Percentiles rank a stretch among this genome's conserved stretches.
phyloP scores from a whole-genome alignment of 2,797 vertebrate genomes.

The Manis pentadactyla region DNA sequence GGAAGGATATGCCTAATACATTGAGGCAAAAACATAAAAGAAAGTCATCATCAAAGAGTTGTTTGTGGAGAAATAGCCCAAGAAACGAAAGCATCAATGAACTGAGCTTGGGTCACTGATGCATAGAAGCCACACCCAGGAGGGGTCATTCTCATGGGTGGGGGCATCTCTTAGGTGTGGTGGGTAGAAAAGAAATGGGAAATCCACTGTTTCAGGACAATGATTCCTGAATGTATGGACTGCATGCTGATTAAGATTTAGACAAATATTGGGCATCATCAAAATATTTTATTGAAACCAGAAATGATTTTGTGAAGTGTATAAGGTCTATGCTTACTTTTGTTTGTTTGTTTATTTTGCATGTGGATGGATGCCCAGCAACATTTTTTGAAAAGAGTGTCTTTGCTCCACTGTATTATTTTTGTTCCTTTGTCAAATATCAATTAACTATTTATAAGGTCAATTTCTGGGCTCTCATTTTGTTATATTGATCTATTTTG shows the following conservation, averaged over 20 bases:
- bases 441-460: too few species aligned
- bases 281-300: not conserved
- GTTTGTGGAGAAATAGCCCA: not conserved
- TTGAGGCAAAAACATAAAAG: not conserved
- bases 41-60: not conserved
- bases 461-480: too few species aligned
- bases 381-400: too few species aligned
- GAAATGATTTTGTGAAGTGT: not conserved
- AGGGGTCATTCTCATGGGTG: not conserved
- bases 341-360: too few species aligned
- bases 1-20: rapidly evolving
- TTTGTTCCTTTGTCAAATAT: too few species aligned
- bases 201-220: rapidly evolving
- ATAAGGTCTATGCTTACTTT: too few species aligned
- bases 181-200: not conserved
- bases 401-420: too few species aligned
- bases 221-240: not conserved
- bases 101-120: rapidly evolving
- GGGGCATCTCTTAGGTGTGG: not conserved
- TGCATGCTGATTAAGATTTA: too few species aligned
- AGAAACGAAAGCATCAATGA: too few species aligned
- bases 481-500: too few species aligned
- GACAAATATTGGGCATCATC: not conserved
- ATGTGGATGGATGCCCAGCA: too few species aligned
- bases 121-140: not conserved